Percentiles rank a stretch among this genome's conserved stretches.
These are phyloP conservation scores for Hemiscyllium ocellatum DNA, from an alignment of 2,113 vertebrate species.

Conservation along the genomic window DNA sequence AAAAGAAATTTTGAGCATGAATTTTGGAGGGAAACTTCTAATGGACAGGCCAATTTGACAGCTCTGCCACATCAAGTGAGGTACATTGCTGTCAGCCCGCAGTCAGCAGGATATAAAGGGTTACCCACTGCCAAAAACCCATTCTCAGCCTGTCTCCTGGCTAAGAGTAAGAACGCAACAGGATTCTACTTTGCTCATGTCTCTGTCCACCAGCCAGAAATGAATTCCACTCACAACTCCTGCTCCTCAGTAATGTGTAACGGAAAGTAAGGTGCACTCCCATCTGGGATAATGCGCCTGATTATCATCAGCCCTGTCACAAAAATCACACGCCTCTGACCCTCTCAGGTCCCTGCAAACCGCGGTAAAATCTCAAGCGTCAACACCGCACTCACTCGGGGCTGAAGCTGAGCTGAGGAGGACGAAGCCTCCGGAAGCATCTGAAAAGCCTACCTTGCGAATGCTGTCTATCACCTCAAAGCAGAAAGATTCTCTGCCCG, in stretches of 20 bases:
- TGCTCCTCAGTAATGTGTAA: neutral
- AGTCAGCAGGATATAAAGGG: neutral
- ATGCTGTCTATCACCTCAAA: neutral
- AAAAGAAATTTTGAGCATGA: neutral
- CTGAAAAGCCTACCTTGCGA: neutral
- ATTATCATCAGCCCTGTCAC: neutral
- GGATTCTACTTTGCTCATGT: neutral
- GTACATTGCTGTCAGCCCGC: neutral
- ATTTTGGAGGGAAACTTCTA: neutral
- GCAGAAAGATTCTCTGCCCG: constrained; percentile 43
- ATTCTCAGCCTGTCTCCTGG: neutral
- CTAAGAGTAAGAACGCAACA: neutral
- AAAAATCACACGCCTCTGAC: neutral
- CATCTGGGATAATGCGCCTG: neutral
- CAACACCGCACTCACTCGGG: neutral
- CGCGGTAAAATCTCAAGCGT: neutral
- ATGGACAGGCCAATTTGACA: neutral
- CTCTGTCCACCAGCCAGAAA: neutral
- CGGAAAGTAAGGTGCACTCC: neutral
- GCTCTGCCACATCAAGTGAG: neutral
- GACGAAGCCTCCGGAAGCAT: too few species aligned
- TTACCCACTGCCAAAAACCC: neutral
- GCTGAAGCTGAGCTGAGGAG: neutral
- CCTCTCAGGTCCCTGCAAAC: neutral
- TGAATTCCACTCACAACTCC: neutral